Percentiles rank a stretch among this genome's conserved stretches.
Evolutionary conservation across 2,797 vertebrate genomes (phyloP).

Genomic region (Octomys mimax): DNA sequence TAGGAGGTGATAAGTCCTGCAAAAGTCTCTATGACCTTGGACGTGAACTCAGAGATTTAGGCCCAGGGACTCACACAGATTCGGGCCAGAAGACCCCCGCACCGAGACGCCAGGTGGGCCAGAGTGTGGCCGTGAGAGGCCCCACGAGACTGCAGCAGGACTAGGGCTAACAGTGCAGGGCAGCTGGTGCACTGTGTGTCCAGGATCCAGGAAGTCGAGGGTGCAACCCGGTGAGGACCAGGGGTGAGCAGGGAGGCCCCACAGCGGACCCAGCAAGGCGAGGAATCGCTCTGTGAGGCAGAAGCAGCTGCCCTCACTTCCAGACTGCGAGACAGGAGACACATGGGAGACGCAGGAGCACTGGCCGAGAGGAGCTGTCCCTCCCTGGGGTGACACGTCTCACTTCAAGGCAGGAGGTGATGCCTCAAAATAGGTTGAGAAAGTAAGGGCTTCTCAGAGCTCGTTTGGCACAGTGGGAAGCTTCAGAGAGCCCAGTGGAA

Average conservation of each 20-base stretch:
- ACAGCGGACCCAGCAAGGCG: background rate
- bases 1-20: background rate
- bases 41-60: background rate
- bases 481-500: background rate
- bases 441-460: background rate
- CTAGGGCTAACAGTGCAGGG: background rate
- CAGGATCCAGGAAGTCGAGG: background rate
- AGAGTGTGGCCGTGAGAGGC: background rate
- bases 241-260: background rate
- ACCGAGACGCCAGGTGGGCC: background rate
- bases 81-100: background rate
- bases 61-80: background rate
- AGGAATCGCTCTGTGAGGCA: background rate
- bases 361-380: background rate
- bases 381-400: background rate
- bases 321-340: slow-evolving; percentile 42
- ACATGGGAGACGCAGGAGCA: slow-evolving; percentile 59
- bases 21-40: background rate
- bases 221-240: background rate
- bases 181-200: background rate
- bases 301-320: slow-evolving; percentile 49
- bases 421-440: background rate
- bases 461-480: background rate
- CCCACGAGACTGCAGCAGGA: background rate
- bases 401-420: slow-evolving; percentile 20